These are phyloP conservation scores for Acropternis orthonyx DNA, from an alignment of 2,797 vertebrate genomes.

Conservation along the genomic window DNA sequence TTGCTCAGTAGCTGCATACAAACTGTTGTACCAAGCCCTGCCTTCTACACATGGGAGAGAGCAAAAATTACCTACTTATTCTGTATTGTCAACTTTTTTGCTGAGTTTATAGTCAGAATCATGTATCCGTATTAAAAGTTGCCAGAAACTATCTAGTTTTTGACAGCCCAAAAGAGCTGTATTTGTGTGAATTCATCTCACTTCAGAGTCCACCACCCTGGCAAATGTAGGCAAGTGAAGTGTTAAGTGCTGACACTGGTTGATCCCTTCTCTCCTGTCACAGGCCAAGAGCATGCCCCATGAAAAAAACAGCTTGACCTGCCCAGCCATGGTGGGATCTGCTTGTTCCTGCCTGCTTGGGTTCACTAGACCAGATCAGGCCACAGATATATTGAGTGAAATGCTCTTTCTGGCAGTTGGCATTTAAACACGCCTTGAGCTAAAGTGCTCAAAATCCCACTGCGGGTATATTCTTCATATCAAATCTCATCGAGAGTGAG, in stretches of 20 bases:
- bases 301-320: background rate
- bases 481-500: background rate
- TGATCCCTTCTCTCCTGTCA: background rate
- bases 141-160: background rate
- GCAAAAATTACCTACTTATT: background rate
- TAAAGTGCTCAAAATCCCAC: background rate
- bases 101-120: background rate
- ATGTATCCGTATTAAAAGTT: background rate
- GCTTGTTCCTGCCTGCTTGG: background rate
- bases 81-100: background rate
- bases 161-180: background rate
- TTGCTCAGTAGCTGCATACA: background rate
- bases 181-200: background rate
- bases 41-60: accelerated
- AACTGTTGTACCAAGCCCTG: background rate
- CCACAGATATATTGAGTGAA: accelerated
- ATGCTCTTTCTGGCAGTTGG: background rate
- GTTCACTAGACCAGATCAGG: background rate
- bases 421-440: background rate
- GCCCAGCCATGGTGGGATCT: background rate
- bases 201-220: background rate
- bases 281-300: background rate
- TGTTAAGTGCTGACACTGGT: background rate
- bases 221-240: background rate
- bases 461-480: background rate